These are phyloP conservation scores for Aphrophora alni DNA, from an alignment of 2,888 invertebrate genomes.

Conservation along the genomic window DNA sequence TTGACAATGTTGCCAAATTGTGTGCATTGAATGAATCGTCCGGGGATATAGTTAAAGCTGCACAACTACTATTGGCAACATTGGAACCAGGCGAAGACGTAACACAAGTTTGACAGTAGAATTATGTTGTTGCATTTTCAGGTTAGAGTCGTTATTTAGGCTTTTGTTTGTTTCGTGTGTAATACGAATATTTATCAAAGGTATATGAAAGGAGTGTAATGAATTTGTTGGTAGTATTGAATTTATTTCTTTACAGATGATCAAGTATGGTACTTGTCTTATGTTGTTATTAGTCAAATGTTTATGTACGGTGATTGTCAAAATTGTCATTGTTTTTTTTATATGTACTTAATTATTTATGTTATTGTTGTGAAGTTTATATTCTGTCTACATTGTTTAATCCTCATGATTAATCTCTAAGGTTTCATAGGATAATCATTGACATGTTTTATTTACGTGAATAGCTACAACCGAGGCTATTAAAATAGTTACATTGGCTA, in stretches of 20 bases:
- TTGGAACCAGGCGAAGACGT: slow-evolving; percentile 31
- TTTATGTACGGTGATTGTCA: neutral
- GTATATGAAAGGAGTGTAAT: neutral
- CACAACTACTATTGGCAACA: slow-evolving; percentile 51
- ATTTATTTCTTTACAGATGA: neutral
- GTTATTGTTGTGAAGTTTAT: neutral
- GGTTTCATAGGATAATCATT: no score
- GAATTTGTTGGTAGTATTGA: neutral
- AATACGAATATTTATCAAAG: neutral
- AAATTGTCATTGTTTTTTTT: neutral
- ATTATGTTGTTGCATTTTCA: neutral
- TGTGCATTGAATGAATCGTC: slow-evolving; percentile 65
- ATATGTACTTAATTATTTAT: neutral
- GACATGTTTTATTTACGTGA: no score
- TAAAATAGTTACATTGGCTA: no score
- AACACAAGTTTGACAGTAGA: slow-evolving; percentile 29
- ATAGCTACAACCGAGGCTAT: no score
- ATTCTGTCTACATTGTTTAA: neutral
- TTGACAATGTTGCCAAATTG: slow-evolving; percentile 43
- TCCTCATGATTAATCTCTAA: no score
- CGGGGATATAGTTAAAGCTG: slow-evolving; percentile 73
- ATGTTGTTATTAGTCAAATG: neutral
- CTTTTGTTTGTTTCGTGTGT: neutral
- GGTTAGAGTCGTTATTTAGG: neutral
- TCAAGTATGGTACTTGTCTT: neutral